Base-by-base conservation (phyloP, 2,113 vertebrate species). In the Morone saxatilis region DNA sequence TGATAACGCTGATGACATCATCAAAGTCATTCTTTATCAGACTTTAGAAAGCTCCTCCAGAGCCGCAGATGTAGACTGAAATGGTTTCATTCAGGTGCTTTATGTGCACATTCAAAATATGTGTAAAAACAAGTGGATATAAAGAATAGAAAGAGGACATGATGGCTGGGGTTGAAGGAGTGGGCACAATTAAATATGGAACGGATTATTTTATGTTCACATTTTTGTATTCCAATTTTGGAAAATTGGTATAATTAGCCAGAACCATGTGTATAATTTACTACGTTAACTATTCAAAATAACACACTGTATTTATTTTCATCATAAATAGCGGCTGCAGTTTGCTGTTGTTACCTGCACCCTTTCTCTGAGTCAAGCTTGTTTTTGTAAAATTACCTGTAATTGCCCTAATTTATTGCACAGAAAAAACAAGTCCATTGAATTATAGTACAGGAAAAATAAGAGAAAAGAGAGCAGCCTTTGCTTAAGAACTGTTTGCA, bases 241-340 rank as follows among this genome's bases (percentile, higher is more conserved):
- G 9, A 41, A 43, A 80, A 45, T 20, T 63, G 40, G 16, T 47
- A 17, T 11, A 65, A 85, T 85, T 59, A 66, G 8, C 50, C 61
- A 50, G 4, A 70, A n/a, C 19, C 22, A 20, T 70, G 36, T 53
- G 51, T 41, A 20, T 73, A 54, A 81, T 56, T 41, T 13, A 43
- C 25, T 22, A 31, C 31, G 47, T 47, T 56, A 56, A 16, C 31
- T 45, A 47, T 19, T 78, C 56, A 25, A 31, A 74, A 61, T 59
- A n/a, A 53, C 51, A 78, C 25, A n/a, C 59, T 60, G 14, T 53
- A 16, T 56, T 77, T 51, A 56, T 17, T 56, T 61, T 53, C 38
- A 62, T 53, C 51, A 73, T 41, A 67, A 16, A 69, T 59, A 20
- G 31, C 68, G 25, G 54, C 68, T 65, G 38, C 71, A 13, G 4